Evolutionary conservation across 2,797 vertebrate genomes (phyloP).

Genomic region (Masticophis lateralis): DNA sequence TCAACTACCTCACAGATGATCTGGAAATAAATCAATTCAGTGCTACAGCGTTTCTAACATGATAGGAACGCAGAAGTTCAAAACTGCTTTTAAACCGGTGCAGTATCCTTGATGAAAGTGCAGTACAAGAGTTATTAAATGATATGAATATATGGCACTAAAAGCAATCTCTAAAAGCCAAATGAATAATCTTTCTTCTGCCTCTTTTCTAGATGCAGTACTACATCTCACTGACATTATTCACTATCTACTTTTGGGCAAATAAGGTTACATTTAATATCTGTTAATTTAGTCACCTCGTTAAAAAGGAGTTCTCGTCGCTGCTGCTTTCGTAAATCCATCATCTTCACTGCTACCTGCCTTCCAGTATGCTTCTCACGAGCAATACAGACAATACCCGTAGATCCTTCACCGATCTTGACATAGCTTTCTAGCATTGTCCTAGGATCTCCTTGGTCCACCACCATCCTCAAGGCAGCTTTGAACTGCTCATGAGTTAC

Average conservation of each 20-base stretch:
- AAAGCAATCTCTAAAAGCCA: neutral
- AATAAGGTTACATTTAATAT: neutral
- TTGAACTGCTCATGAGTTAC: conserved; percentile 98
- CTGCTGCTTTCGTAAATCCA: conserved; percentile 96
- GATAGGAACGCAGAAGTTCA: neutral
- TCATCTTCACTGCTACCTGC: conserved; percentile 98
- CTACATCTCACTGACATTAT: neutral
- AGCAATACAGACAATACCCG: conserved; percentile 94
- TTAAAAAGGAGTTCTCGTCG: conserved; percentile 97
- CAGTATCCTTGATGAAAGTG: neutral
- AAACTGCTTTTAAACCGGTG: neutral
- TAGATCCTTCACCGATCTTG: conserved; percentile 97
- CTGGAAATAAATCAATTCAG: neutral
- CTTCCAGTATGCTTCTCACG: conserved; percentile 93
- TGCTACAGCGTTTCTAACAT: neutral
- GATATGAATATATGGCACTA: neutral
- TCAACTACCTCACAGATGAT: neutral
- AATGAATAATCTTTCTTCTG: neutral
- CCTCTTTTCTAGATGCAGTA: neutral
- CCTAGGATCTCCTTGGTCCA: conserved; percentile 95
- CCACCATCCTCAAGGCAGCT: conserved; percentile 96
- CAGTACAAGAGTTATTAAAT: neutral
- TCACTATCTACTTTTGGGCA: accelerated
- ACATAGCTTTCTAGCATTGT: conserved; percentile 92
- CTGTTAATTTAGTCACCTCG: conserved; percentile 75